phyloP scores from a whole-genome alignment of 2,888 invertebrate genomes.

The Sphaeridia pumilis region DNA sequence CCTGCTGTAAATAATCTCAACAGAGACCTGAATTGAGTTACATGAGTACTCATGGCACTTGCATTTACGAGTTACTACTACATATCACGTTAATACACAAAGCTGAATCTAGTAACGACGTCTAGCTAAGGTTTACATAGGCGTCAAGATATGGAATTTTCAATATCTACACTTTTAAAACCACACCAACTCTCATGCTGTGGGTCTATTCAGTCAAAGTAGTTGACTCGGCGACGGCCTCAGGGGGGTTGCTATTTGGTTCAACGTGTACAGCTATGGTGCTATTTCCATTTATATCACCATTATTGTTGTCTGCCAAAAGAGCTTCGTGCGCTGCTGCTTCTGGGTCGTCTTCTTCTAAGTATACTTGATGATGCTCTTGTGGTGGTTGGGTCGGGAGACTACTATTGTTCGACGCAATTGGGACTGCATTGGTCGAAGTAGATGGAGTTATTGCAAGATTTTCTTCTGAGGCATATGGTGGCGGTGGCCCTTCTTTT shows the following conservation, averaged over 20 bases:
- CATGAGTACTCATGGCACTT: too few relatives aligned
- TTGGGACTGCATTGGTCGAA: constrained; percentile 2
- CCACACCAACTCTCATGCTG: too few relatives aligned
- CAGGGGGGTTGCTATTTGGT: constrained; percentile 12
- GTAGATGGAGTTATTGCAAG: constrained; percentile 15
- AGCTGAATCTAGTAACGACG: too few relatives aligned
- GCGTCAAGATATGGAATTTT: too few relatives aligned
- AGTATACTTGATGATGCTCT: constrained; percentile 5
- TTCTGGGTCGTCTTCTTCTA: constrained; percentile 14
- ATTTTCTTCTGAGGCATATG: constrained; percentile 40
- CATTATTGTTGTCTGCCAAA: constrained; percentile 20
- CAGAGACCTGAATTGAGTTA: too few relatives aligned
- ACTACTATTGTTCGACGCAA: background rate
- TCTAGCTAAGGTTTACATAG: too few relatives aligned
- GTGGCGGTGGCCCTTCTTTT: constrained; percentile 44
- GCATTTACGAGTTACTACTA: too few relatives aligned
- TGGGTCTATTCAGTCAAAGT: too few relatives aligned
- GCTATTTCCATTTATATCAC: constrained; percentile 23
- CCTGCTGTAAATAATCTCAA: too few relatives aligned
- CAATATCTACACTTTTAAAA: too few relatives aligned
- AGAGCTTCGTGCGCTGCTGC: constrained; percentile 15
- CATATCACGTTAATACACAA: too few relatives aligned
- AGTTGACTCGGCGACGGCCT: too few relatives aligned
- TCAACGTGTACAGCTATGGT: constrained; percentile 16
- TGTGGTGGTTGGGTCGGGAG: background rate